phyloP scores from a whole-genome alignment of 2,797 vertebrate species.

The Falco rusticolus region DNA sequence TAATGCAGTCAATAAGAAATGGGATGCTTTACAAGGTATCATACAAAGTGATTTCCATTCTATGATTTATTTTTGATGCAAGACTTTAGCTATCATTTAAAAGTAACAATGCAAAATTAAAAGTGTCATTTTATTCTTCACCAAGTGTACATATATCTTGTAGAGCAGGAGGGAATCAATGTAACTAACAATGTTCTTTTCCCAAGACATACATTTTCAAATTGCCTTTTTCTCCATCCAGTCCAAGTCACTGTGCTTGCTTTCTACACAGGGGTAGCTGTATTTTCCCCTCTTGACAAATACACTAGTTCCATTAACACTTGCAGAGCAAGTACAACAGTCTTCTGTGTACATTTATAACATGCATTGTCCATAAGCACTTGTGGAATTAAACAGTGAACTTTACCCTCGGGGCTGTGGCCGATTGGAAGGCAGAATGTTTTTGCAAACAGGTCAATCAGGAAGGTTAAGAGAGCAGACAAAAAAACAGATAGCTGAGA shows the following conservation, averaged over 20 bases:
- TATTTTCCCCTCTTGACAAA: not conserved
- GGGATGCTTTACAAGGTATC: not conserved
- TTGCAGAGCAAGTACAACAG: not conserved
- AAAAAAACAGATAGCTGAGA: not conserved
- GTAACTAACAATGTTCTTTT: not conserved
- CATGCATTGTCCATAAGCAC: not conserved
- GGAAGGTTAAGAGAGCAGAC: constrained; percentile 33
- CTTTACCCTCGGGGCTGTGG: not conserved
- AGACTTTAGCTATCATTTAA: not conserved
- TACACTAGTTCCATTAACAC: not conserved
- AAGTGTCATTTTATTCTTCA: not conserved
- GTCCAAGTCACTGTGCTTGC: not conserved
- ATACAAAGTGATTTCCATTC: not conserved
- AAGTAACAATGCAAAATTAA: not conserved
- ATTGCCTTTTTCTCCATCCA: not conserved
- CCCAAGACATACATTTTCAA: not conserved
- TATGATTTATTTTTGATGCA: not conserved
- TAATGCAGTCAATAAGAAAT: not conserved
- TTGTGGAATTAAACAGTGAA: constrained; percentile 40
- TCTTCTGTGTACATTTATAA: not conserved
- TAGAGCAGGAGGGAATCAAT: not conserved
- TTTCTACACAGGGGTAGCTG: not conserved
- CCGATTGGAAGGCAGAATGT: not conserved
- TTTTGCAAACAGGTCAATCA: constrained; percentile 54
- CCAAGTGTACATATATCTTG: not conserved